Evolutionary conservation across 2,888 invertebrate genomes (phyloP).

Genomic region (Trichacis sp.): DNA sequence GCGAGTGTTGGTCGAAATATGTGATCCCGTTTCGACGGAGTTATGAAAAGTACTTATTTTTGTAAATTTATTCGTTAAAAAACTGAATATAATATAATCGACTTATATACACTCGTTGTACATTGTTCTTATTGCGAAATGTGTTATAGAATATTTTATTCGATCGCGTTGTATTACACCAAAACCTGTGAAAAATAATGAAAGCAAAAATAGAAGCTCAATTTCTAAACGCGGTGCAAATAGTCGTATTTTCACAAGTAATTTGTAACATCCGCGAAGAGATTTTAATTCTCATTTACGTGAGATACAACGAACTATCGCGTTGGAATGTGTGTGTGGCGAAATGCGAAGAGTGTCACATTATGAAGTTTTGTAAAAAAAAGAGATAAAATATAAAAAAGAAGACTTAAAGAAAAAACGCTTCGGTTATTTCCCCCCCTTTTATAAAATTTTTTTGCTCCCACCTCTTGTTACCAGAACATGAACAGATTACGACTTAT

Average conservation of each 20-base stretch:
- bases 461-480: too few species aligned
- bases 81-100: background rate
- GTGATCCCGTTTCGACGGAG: background rate
- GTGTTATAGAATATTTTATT: background rate
- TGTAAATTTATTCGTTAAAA: background rate
- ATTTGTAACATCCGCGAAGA: constrained; percentile 27
- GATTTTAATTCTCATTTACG: constrained; percentile 19
- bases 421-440: background rate
- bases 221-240: constrained; percentile 10
- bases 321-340: constrained; percentile 20
- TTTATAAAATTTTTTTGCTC: background rate
- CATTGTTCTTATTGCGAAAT: background rate
- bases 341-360: constrained; percentile 17
- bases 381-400: constrained; percentile 15
- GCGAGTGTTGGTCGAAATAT: background rate
- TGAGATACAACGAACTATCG: constrained; percentile 28
- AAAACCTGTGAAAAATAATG: too few species aligned
- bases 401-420: constrained; percentile 5
- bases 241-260: constrained; percentile 26
- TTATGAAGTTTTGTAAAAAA: constrained; percentile 30
- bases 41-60: background rate
- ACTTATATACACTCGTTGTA: background rate
- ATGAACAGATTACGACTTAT: too few species aligned
- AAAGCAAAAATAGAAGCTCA: background rate
- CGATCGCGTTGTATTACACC: background rate